These are phyloP conservation scores for Smittia aterrima DNA, from an alignment of 2,888 invertebrate genomes.

Conservation along the genomic window DNA sequence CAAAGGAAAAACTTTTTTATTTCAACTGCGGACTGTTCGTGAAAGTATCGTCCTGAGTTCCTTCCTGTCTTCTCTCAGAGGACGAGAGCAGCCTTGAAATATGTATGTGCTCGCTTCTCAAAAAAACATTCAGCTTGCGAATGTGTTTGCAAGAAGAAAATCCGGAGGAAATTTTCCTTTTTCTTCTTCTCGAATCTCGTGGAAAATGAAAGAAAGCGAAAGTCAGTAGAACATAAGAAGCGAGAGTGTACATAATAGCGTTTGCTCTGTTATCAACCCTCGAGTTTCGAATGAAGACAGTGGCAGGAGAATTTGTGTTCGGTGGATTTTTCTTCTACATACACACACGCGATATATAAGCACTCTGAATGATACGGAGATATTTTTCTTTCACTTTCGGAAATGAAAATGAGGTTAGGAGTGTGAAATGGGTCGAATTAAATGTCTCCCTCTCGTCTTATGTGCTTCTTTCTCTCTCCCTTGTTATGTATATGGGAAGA, in stretches of 20 bases:
- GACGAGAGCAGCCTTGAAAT: conserved; percentile 7
- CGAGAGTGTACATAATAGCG: neutral
- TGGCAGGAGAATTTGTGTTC: neutral
- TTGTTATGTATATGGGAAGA: neutral
- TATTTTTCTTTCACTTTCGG: neutral
- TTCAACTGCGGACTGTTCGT: too few species aligned
- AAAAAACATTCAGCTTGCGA: neutral
- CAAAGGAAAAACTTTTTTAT: neutral
- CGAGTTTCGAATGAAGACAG: neutral
- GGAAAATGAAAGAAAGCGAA: conserved; percentile 1
- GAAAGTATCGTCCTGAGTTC: neutral
- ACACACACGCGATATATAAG: neutral
- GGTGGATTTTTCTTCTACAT: neutral
- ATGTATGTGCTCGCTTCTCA: conserved; percentile 8
- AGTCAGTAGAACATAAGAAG: neutral
- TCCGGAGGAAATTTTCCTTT: neutral
- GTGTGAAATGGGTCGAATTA: conserved; percentile 30
- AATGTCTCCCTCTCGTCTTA: neutral
- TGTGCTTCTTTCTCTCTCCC: too few species aligned
- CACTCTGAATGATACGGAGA: neutral
- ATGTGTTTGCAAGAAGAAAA: conserved; percentile 17
- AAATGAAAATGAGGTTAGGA: conserved; percentile 29
- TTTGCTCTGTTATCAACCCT: conserved; percentile 14
- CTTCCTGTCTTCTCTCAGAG: neutral
- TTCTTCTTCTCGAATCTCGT: neutral